Evolutionary conservation across 2,797 vertebrate species (phyloP).

Genomic region (Microchirus variegatus): DNA sequence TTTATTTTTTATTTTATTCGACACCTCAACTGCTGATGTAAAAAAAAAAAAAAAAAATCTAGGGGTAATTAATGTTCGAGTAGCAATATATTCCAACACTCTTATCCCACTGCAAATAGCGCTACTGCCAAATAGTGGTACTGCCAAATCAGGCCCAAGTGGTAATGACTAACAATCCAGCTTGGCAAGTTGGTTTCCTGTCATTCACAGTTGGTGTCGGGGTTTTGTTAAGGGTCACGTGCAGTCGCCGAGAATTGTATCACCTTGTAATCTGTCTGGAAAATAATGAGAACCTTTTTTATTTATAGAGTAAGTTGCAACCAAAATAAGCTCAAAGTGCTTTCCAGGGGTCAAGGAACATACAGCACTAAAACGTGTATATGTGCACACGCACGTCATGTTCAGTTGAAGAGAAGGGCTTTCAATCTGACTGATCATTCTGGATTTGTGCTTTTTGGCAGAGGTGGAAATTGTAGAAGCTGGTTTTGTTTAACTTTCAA

Average conservation of each 20-base stretch:
- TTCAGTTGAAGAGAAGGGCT: no score
- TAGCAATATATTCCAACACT: conserved; percentile 45
- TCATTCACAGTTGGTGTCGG: conserved; percentile 1
- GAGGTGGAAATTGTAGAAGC: no score
- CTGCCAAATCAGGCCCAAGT: conserved; percentile 60
- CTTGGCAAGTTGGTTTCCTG: conserved; percentile 6
- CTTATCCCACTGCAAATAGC: conserved; percentile 37
- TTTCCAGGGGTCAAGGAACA: no score
- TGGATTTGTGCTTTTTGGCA: no score
- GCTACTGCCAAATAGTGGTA: neutral
- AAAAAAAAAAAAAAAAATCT: conserved; percentile 15
- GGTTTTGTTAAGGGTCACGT: neutral
- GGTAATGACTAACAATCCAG: conserved; percentile 29
- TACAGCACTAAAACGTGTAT: no score
- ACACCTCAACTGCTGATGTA: conserved; percentile 19
- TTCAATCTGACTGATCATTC: no score
- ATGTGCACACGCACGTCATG: no score
- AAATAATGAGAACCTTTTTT: no score
- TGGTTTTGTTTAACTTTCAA: no score
- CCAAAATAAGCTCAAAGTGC: no score
- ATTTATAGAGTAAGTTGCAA: no score
- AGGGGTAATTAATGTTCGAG: conserved; percentile 45
- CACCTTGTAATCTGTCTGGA: neutral
- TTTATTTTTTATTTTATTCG: conserved; percentile 49
- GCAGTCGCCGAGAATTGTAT: neutral